Evolutionary conservation across 2,888 invertebrate species (phyloP).

Genomic region (Cheilosia soror): DNA sequence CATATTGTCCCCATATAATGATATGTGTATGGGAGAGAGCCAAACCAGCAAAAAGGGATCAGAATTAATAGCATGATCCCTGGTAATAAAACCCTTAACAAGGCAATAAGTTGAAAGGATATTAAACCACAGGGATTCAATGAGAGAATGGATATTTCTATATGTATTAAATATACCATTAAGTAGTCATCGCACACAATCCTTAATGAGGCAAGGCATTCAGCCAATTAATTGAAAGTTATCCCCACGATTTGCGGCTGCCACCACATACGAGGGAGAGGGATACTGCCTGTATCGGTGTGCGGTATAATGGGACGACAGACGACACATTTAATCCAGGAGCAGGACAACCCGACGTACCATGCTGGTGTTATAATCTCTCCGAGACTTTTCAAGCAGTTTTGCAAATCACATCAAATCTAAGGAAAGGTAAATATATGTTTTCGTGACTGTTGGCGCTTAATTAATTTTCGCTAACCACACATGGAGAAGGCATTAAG

Average conservation of each 20-base stretch:
- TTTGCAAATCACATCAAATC: slow-evolving; percentile 26
- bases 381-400: slow-evolving; percentile 4
- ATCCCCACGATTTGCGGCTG: slow-evolving; percentile 40
- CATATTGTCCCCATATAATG: neutral
- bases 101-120: slow-evolving; percentile 47
- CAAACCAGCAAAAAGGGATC: neutral
- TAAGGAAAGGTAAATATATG: too few species aligned
- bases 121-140: slow-evolving; percentile 48
- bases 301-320: neutral
- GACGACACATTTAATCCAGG: slow-evolving; percentile 20
- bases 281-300: neutral
- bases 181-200: slow-evolving; percentile 46
- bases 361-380: slow-evolving; percentile 24
- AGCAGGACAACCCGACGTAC: too few species aligned
- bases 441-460: too few species aligned
- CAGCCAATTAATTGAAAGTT: slow-evolving; percentile 53
- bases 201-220: slow-evolving; percentile 44
- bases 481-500: too few species aligned
- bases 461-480: too few species aligned
- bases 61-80: slow-evolving; percentile 44
- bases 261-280: slow-evolving; percentile 2
- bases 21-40: neutral
- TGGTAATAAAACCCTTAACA: slow-evolving; percentile 25
- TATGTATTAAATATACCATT: slow-evolving; percentile 47
- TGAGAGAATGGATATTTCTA: neutral